Conservation (phyloP, 2,888 invertebrate species). For the Cheilosia impressa region DNA sequence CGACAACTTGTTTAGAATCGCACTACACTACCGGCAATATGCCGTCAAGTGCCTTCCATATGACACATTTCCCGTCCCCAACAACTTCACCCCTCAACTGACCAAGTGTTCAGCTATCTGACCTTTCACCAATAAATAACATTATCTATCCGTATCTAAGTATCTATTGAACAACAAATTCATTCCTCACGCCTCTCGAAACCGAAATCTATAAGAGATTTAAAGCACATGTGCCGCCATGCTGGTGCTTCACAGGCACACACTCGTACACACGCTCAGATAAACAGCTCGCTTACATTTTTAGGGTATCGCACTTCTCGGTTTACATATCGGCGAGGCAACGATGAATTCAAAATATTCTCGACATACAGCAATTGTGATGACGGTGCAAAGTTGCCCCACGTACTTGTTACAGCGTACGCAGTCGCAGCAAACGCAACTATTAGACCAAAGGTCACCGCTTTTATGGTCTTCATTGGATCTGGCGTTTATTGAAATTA, state of each 20-base stretch:
- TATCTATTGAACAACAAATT: slow-evolving; percentile 47
- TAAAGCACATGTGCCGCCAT: slow-evolving; percentile 47
- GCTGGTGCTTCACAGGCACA: slow-evolving; percentile 12
- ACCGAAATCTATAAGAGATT: neutral
- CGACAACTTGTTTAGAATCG: slow-evolving; percentile 5
- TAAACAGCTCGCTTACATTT: slow-evolving; percentile 78
- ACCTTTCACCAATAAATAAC: slow-evolving; percentile 46
- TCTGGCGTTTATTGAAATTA: slow-evolving; percentile 15
- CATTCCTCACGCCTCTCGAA: slow-evolving; percentile 30
- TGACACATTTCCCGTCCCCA: slow-evolving; percentile 20
- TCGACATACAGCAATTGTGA: slow-evolving; percentile 81
- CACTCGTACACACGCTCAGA: neutral
- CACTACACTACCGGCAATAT: slow-evolving; percentile 7
- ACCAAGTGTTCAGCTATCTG: slow-evolving; percentile 14
- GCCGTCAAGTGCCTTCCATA: neutral
- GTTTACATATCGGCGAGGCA: slow-evolving; percentile 80
- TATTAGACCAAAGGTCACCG: slow-evolving; percentile 43
- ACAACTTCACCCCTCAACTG: neutral
- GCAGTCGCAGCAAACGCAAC: slow-evolving; percentile 76
- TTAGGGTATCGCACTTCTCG: slow-evolving; percentile 81
- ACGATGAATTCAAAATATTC: slow-evolving; percentile 79
- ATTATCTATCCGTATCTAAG: slow-evolving; percentile 18
- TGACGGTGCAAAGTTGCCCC: slow-evolving; percentile 81
- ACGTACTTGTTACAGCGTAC: slow-evolving; percentile 80
- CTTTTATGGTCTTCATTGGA: slow-evolving; percentile 43